Percentiles rank a stretch among this genome's conserved stretches.
Conservation (phyloP, 2,888 invertebrate species). For the Pharmacophagus antenor region DNA sequence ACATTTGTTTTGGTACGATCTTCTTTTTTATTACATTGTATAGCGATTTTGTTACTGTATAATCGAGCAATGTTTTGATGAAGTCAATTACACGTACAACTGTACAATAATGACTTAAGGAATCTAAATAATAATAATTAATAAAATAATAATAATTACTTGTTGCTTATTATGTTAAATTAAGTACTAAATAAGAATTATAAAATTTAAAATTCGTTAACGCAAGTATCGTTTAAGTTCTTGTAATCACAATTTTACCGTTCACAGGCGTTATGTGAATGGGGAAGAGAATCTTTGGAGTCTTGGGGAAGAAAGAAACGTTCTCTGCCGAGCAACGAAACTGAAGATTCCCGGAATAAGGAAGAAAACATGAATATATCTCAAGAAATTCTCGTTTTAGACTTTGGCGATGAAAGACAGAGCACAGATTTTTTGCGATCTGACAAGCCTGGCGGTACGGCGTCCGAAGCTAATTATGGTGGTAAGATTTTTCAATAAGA, state of each 20-base stretch:
- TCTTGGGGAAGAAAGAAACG: slow-evolving; percentile 95
- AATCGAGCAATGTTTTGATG: too few species aligned
- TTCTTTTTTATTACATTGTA: not conserved
- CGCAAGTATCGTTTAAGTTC: not conserved
- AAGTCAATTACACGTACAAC: not conserved
- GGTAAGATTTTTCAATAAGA: slow-evolving; percentile 80
- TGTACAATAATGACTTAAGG: not conserved
- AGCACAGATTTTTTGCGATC: slow-evolving; percentile 88
- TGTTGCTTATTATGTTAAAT: too few species aligned
- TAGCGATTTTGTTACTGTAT: not conserved
- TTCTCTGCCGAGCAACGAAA: slow-evolving; percentile 82
- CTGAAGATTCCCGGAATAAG: slow-evolving; percentile 82
- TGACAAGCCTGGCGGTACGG: slow-evolving; percentile 84
- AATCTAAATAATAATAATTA: too few species aligned
- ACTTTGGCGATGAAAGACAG: slow-evolving; percentile 94
- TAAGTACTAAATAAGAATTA: too few species aligned
- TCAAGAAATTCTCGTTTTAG: slow-evolving; percentile 95
- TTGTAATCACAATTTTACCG: not conserved
- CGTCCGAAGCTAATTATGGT: slow-evolving; percentile 85
- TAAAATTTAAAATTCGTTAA: too few species aligned
- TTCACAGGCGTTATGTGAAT: slow-evolving; percentile 91
- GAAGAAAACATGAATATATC: slow-evolving; percentile 95
- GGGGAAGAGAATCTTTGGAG: slow-evolving; percentile 93
- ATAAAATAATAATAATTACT: too few species aligned
- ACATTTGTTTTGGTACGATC: not conserved